These are phyloP conservation scores for Sesamia nonagrioides DNA, from an alignment of 1,140 invertebrate genomes.

Conservation along the genomic window DNA sequence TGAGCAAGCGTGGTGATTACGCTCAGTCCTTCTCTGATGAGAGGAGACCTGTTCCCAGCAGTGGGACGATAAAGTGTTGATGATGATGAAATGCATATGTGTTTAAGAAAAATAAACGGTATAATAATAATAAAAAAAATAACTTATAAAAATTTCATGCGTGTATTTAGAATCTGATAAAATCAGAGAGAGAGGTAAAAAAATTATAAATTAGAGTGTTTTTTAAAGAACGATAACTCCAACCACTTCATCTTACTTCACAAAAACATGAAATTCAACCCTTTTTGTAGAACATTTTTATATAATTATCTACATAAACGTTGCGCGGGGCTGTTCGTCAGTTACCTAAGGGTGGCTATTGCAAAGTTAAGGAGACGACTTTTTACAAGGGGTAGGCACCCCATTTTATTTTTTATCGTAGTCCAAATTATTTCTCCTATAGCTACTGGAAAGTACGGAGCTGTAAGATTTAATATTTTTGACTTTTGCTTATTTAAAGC, in stretches of 20 bases:
- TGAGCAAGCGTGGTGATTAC: no score
- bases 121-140: no score
- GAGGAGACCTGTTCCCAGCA: no score
- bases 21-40: no score
- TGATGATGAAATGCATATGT: no score
- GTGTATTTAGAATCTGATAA: no score
- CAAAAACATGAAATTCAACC: conserved; percentile 3
- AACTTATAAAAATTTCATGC: no score
- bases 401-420: conserved; percentile 81
- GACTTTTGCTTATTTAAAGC: no score
- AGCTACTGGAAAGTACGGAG: conserved; percentile 57
- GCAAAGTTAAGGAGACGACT: conserved; percentile 62
- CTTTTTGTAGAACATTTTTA: conserved; percentile 40
- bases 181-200: neutral
- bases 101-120: no score
- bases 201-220: neutral
- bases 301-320: conserved; percentile 50
- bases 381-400: conserved; percentile 78
- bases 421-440: conserved; percentile 63
- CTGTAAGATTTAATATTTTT: neutral
- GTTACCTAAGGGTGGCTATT: conserved; percentile 72
- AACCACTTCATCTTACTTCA: neutral
- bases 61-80: no score
- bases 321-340: conserved; percentile 14
- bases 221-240: neutral